Conservation (phyloP, 2,888 invertebrate species). For the Eupithecia tripunctaria region DNA sequence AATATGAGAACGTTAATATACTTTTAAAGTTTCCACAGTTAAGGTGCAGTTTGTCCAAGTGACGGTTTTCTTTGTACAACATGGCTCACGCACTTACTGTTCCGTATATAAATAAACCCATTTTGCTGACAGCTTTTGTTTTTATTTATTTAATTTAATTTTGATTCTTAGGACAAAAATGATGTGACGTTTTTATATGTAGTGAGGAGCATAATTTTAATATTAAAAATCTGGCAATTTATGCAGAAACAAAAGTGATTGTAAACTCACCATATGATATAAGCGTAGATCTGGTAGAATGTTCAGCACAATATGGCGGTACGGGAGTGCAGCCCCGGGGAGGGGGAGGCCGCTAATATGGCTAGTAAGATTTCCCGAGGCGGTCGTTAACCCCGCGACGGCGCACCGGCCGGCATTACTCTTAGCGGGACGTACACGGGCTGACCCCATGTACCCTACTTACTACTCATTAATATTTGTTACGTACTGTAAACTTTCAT, state of each 20-base stretch:
- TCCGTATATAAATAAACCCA: too few species aligned
- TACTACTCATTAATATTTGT: background rate
- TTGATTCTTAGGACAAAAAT: too few species aligned
- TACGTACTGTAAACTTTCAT: background rate
- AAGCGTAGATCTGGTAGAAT: background rate
- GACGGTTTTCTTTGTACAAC: too few species aligned
- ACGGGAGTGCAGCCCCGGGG: constrained; percentile 12
- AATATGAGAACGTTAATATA: background rate
- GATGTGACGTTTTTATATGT: too few species aligned
- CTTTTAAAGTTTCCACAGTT: background rate
- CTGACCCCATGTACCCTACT: background rate
- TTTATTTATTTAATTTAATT: too few species aligned
- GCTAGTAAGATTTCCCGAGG: constrained; percentile 65
- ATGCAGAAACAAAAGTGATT: background rate
- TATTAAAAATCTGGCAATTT: too few species aligned
- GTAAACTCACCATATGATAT: background rate
- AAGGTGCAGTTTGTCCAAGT: too few species aligned
- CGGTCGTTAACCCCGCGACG: constrained; percentile 50
- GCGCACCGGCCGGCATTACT: background rate
- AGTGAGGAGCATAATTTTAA: too few species aligned
- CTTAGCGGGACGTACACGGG: background rate
- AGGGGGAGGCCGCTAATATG: constrained; percentile 49
- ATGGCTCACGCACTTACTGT: too few species aligned
- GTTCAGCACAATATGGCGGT: background rate
- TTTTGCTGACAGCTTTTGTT: too few species aligned